Percentiles rank a stretch among this genome's conserved stretches.
Conservation (phyloP, 2,888 invertebrate genomes). For the Ferdinandea cuprea region DNA sequence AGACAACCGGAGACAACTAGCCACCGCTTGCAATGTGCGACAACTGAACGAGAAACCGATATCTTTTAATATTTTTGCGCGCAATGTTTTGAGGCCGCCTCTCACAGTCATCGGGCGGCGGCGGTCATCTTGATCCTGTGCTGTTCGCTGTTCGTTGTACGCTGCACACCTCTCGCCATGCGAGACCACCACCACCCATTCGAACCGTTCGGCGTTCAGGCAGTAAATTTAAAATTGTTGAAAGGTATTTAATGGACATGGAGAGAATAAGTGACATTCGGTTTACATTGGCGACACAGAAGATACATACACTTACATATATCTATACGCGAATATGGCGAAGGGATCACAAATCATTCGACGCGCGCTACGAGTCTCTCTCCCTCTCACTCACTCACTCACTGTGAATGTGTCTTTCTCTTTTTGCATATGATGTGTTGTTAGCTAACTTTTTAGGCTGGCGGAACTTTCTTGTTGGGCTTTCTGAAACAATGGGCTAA, state of each 20-base stretch:
- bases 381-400: not conserved
- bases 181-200: slow-evolving; percentile 22
- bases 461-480: slow-evolving; percentile 27
- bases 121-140: slow-evolving; percentile 70
- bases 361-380: slow-evolving; percentile 23
- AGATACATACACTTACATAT: slow-evolving; percentile 66
- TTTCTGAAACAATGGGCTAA: slow-evolving; percentile 38
- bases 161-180: slow-evolving; percentile 13
- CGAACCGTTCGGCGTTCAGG: slow-evolving; percentile 39
- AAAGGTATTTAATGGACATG: slow-evolving; percentile 74
- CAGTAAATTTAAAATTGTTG: slow-evolving; percentile 73
- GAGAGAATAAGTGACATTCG: slow-evolving; percentile 72
- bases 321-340: slow-evolving; percentile 48
- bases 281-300: slow-evolving; percentile 70
- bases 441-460: slow-evolving; percentile 13
- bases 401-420: not conserved
- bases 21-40: slow-evolving; percentile 34
- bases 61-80: slow-evolving; percentile 65
- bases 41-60: slow-evolving; percentile 54
- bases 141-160: not conserved
- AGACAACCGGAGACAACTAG: slow-evolving; percentile 73
- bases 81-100: slow-evolving; percentile 50
- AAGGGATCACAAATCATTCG: slow-evolving; percentile 73
- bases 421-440: not conserved
- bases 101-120: slow-evolving; percentile 48